Percentiles rank a stretch among this genome's conserved stretches.
phyloP scores from a whole-genome alignment of 2,113 vertebrate species.

The Carassius gibelio region DNA sequence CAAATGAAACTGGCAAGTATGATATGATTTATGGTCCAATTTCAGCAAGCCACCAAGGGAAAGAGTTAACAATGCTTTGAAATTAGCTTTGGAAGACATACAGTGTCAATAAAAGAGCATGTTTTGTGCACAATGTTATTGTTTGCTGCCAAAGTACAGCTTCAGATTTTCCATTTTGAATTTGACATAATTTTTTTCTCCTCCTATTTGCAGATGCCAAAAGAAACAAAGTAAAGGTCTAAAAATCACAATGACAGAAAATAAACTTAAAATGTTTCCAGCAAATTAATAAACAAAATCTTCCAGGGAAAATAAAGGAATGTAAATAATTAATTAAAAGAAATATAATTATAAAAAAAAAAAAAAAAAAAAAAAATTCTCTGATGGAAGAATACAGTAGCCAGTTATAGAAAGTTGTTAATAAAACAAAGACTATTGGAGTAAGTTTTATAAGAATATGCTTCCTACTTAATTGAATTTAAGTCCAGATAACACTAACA shows the following conservation, averaged over 20 bases:
- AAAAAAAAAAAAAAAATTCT: background rate
- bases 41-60: background rate
- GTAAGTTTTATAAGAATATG: too few species aligned
- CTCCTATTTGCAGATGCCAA: background rate
- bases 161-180: background rate
- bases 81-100: constrained; percentile 10
- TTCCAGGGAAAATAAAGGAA: background rate
- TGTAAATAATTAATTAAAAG: too few species aligned
- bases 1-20: background rate
- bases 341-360: background rate
- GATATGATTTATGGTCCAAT: background rate
- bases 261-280: background rate
- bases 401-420: background rate
- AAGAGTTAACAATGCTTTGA: background rate
- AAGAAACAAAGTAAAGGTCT: background rate
- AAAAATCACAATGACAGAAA: background rate
- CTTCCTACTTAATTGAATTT: too few species aligned
- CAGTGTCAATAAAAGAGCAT: background rate
- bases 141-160: constrained; percentile 22
- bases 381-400: background rate
- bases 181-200: background rate
- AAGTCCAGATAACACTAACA: too few species aligned
- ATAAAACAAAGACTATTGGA: too few species aligned
- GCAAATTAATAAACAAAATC: background rate
- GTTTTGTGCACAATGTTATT: background rate